Evolutionary conservation across 2,797 vertebrate species (phyloP).

Genomic region (Halcyon badia): DNA sequence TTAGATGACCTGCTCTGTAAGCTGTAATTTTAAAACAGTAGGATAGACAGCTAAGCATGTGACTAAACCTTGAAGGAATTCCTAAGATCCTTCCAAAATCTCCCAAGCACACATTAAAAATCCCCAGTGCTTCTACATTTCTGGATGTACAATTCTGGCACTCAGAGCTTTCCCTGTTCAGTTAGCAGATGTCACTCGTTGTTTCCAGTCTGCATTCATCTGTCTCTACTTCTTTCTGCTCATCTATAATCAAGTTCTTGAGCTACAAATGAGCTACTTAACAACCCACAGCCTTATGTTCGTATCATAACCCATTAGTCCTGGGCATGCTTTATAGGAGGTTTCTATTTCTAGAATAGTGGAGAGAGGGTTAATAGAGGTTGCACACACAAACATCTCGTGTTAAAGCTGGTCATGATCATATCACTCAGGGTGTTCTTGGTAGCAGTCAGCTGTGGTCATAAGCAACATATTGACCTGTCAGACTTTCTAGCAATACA

Average conservation of each 20-base stretch:
- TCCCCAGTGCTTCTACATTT: not conserved
- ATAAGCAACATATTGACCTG: not conserved
- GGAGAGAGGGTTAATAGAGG: conserved; percentile 12
- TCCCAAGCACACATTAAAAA: not conserved
- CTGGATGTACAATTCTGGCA: not conserved
- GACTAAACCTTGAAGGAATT: not conserved
- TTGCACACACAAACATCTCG: not conserved
- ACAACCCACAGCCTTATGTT: conserved; percentile 26
- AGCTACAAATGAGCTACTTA: conserved; percentile 33
- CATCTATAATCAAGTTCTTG: conserved; percentile 54
- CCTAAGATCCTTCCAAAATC: not conserved
- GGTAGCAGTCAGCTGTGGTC: not conserved
- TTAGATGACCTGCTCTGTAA: not conserved
- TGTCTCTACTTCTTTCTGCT: conserved; percentile 34
- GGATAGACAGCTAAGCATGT: not conserved
- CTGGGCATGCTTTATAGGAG: not conserved
- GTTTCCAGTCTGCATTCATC: conserved; percentile 47
- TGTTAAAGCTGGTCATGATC: not conserved
- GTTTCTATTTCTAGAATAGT: not conserved
- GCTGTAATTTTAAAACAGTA: not conserved
- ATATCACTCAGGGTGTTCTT: not conserved
- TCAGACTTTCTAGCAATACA: not conserved
- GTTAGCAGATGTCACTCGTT: conserved; percentile 28
- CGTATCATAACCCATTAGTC: not conserved
- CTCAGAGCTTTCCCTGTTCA: not conserved